Evolutionary conservation across 1,140 invertebrate genomes (phyloP), one percentile per base, ranked within the genome.

Genomic region (Ceratitis capitata): DNA sequence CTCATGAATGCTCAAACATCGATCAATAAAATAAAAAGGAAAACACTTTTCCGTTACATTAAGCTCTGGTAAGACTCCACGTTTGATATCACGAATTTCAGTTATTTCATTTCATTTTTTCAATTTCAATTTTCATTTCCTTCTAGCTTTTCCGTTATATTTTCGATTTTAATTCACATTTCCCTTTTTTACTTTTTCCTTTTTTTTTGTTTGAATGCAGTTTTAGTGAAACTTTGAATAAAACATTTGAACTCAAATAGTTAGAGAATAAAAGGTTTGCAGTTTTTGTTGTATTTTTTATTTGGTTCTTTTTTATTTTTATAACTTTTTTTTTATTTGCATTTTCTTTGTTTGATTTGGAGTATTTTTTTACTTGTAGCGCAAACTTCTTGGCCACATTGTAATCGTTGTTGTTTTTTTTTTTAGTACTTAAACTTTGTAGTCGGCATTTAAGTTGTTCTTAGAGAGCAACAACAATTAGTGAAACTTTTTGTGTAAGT

Each of bases 1-100:
- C 39, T 78, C 69, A 78, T 78, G 69, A 78, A 78, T 45, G 69
- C 69, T 78, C 45, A 78, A n/a, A 35, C 69, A 78, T 78, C 69
- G 39, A 78, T 74, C 64, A 61, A 39, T 74, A n/a, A 64, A 78
- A n/a, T n/a, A n/a, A 85, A 47, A 90, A 96, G 96, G 93, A 96
- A 96, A 94, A 96, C 95, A 90, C 95, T 96, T 89, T 94, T 96
- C 92, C 95, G 96, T 92, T 96, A 96, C 89, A 95, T 97, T 87
- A 96, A 96, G 92, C 96, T 96, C 92, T 97, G 96, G 96, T 97
- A 93, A 96, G 95, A 89, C 93, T 84, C 16, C 69, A 45, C 69
- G 39, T 78, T 78, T 26, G 19, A 42, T 78, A 78, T 78, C 39
- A 78, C 69, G n/a, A 45, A 47, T 78, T 45, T 45, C 45, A 45